These are phyloP conservation scores for Galemys pyrenaicus DNA, from an alignment of 2,113 vertebrate species.

Conservation along the genomic window DNA sequence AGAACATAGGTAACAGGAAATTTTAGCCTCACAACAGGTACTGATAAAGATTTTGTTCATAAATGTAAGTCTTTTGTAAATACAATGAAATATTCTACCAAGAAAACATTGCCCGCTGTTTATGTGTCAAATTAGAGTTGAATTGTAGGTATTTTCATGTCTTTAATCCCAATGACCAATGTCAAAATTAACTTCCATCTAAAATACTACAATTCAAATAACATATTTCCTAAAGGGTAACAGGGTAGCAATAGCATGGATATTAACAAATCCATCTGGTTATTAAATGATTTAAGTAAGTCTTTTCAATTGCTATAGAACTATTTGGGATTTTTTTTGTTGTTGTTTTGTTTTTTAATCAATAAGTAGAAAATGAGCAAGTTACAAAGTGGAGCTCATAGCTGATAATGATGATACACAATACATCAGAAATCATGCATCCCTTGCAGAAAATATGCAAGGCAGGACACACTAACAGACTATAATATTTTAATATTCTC, in stretches of 20 bases:
- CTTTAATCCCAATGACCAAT: not conserved
- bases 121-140: not conserved
- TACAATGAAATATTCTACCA: not conserved
- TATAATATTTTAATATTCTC: not conserved
- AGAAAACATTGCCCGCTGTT: not conserved
- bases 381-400: not conserved
- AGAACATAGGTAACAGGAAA: not conserved
- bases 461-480: not conserved
- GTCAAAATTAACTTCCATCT: not conserved
- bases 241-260: not conserved
- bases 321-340: not conserved
- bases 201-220: conserved; percentile 20
- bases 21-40: not conserved
- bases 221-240: not conserved
- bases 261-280: not conserved
- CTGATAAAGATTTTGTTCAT: not conserved
- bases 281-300: not conserved
- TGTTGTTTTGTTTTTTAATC: too few relatives aligned
- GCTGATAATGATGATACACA: not conserved
- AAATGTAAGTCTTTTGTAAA: conserved; percentile 19
- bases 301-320: not conserved
- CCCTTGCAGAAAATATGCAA: not conserved
- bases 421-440: not conserved
- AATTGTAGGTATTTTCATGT: not conserved
- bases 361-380: not conserved